Base-by-base conservation (phyloP, 2,797 vertebrate genomes). In the Staurois parvus region DNA sequence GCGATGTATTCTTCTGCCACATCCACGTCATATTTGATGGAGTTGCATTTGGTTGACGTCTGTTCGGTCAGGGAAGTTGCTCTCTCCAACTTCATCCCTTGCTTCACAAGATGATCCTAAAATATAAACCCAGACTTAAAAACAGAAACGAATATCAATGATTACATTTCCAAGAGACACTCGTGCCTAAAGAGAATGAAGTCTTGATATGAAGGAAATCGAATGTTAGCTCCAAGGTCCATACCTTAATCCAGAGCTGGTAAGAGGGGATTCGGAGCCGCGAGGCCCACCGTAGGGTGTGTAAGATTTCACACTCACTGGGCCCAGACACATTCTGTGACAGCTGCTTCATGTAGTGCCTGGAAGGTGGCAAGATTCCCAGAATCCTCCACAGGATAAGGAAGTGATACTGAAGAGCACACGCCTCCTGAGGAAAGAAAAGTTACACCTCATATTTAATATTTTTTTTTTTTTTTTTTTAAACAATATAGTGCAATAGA, bases 351-450 rank as follows among this genome's bases (percentile, higher is more conserved):
- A 99, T 92, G 90, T 97, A 99, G 79, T 87, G 94, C 88, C 97
- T 97, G 4, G 98, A 99, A 0, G 98, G 98, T 24, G 98, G 98
- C 73, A 99, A 91, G 85, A 98, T 95, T 0, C 98, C 98, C 34
- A 99, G 91, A 84, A 99, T 97, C 84, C 97, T 94, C 98, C 98
- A 99, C 56, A 99, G 93, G 56, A 99, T 95, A 90, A 99, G 88
- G 90, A 99, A 99, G 89, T 97, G 98, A 92, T 99, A 99, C 79
- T 99, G 98, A 85, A 99, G 95, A 7, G 97, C 98, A 89, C 98
- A 99, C 56, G 98, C 98, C 95, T 99, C 98, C 98, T 99, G 89
- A 34, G 72, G 13, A 37, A 13, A 67, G 9, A n/a, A 68, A 34
- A 59, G 19, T 52, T 52, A 52, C 17, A 52, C 48, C 13, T 45